phyloP scores from a whole-genome alignment of 2,888 invertebrate genomes.

The Andrena minutula region DNA sequence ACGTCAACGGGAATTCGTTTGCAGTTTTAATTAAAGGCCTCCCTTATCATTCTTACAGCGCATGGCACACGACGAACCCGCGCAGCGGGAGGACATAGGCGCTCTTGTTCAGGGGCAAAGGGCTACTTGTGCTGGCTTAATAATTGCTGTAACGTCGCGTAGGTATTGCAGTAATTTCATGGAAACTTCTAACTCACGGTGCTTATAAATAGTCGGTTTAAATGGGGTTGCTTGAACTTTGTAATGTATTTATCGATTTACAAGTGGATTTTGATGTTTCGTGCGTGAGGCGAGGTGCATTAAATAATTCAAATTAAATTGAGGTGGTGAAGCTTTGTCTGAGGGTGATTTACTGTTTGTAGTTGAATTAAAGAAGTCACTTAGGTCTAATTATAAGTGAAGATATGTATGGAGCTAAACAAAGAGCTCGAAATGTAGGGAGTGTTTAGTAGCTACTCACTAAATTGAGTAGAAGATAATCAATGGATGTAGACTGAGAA shows the following conservation, averaged over 20 bases:
- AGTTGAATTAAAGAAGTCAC: too few species aligned
- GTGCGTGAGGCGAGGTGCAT: background rate
- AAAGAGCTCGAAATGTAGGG: background rate
- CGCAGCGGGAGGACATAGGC: too few species aligned
- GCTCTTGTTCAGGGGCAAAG: background rate
- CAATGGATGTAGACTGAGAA: too few species aligned
- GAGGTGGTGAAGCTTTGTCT: too few species aligned
- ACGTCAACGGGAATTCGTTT: constrained; percentile 31
- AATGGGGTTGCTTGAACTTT: background rate
- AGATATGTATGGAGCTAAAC: background rate
- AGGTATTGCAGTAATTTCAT: background rate
- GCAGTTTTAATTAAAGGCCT: constrained; percentile 29
- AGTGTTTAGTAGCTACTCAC: background rate
- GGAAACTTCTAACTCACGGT: too few species aligned
- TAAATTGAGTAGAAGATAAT: too few species aligned
- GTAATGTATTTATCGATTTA: background rate
- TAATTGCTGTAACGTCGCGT: constrained; percentile 1
- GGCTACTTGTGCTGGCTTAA: background rate
- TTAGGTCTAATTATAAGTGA: too few species aligned
- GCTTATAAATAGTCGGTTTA: background rate
- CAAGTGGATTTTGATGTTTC: background rate
- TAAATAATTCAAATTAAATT: too few species aligned
- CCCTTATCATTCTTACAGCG: background rate
- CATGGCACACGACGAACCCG: background rate
- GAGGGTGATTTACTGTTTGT: too few species aligned